Evolutionary conservation across 1,140 invertebrate genomes (phyloP).

Genomic region (Gryllus bimaculatus): DNA sequence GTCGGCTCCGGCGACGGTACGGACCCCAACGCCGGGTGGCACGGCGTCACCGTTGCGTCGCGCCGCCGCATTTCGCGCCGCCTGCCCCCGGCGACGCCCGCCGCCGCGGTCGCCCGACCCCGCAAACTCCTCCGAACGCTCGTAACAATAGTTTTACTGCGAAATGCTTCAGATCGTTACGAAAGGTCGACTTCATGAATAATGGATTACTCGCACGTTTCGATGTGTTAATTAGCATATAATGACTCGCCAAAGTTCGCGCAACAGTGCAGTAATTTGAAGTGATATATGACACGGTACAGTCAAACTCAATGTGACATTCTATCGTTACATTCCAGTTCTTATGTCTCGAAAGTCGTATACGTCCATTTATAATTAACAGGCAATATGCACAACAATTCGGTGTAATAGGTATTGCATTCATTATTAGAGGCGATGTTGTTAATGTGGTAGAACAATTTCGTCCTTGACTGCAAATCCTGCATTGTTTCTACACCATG

Average conservation of each 20-base stretch:
- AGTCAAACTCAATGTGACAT: background rate
- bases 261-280: background rate
- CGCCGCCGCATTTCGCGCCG: background rate
- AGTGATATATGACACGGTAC: background rate
- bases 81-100: background rate
- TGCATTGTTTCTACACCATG: no score
- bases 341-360: background rate
- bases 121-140: background rate
- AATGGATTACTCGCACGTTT: background rate
- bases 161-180: background rate
- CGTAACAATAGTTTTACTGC: background rate
- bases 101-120: background rate
- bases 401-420: no score
- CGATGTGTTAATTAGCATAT: constrained; percentile 1
- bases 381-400: no score
- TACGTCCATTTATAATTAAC: background rate
- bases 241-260: background rate
- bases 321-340: background rate
- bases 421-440: no score
- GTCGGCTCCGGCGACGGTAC: no score
- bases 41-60: no score
- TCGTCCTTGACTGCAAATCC: no score
- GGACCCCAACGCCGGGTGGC: no score
- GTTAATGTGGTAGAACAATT: no score
- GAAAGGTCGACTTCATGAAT: background rate